Conservation (phyloP, 2,797 vertebrate species). For the Sylvia borin region DNA sequence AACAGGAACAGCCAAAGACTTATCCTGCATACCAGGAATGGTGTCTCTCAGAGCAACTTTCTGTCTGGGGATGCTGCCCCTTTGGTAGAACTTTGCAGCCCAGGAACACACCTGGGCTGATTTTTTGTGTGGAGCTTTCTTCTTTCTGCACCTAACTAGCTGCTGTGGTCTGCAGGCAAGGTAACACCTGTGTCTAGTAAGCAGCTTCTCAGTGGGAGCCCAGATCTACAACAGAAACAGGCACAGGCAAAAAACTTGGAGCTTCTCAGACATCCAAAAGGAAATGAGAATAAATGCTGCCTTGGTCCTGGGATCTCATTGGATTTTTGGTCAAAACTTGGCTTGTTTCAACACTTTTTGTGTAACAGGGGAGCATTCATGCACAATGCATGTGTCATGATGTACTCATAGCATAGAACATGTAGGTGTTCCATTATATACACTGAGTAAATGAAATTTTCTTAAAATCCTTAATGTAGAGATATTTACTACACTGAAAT, state of each 20-base stretch:
- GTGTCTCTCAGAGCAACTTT: not conserved
- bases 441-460: not conserved
- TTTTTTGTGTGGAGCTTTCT: not conserved
- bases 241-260: not conserved
- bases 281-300: not conserved
- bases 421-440: not conserved
- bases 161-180: not conserved
- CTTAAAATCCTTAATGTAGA: not conserved
- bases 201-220: not conserved
- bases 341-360: not conserved
- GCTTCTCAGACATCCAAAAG: not conserved
- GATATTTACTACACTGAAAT: not conserved
- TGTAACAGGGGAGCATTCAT: not conserved
- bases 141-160: not conserved
- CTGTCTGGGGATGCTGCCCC: not conserved
- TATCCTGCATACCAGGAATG: accelerated
- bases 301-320: not conserved
- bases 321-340: not conserved
- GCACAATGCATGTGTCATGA: not conserved
- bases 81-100: not conserved
- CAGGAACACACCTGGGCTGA: not conserved
- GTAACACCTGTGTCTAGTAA: accelerated
- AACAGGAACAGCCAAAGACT: not conserved
- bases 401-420: not conserved
- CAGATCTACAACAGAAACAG: not conserved